Evolutionary conservation across 2,888 invertebrate species (phyloP).

Genomic region (Hirtodrosophila trivittata): DNA sequence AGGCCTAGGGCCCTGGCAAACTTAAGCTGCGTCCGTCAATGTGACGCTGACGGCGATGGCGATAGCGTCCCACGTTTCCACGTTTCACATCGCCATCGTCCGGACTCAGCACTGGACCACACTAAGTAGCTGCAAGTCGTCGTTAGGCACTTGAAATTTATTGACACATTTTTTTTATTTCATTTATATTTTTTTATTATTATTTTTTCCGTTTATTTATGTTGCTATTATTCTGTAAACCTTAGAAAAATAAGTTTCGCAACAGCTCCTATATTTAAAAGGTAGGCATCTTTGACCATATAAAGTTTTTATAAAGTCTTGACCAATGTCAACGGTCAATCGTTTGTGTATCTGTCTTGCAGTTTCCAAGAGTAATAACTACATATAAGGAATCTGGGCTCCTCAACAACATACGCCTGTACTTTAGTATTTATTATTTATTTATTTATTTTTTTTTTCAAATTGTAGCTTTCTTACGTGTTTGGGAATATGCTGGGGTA

Average conservation of each 20-base stretch:
- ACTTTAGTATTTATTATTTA: too few species aligned
- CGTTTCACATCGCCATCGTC: conserved; percentile 14
- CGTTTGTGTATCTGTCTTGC: too few species aligned
- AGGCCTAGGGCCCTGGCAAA: conserved; percentile 21
- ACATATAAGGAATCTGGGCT: too few species aligned
- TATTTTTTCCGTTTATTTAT: conserved; percentile 17
- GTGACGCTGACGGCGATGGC: conserved; percentile 66
- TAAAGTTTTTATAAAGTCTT: too few species aligned
- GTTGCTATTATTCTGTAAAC: conserved; percentile 3
- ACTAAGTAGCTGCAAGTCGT: conserved; percentile 57
- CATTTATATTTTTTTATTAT: conserved; percentile 3
- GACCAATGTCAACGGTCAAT: too few species aligned
- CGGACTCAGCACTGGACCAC: conserved; percentile 22
- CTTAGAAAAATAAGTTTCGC: too few species aligned
- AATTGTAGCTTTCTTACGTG: too few species aligned
- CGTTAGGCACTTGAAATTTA: conserved; percentile 71
- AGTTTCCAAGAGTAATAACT: too few species aligned
- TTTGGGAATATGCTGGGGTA: conserved; percentile 5
- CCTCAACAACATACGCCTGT: too few species aligned
- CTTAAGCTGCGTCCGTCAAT: conserved; percentile 70
- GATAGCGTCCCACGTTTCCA: conserved; percentile 62
- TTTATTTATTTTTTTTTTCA: too few species aligned
- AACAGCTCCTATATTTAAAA: too few species aligned
- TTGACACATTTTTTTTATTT: conserved; percentile 67
- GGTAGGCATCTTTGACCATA: too few species aligned